phyloP scores from a whole-genome alignment of 2,113 vertebrate genomes.

The Centropus bengalensis region DNA sequence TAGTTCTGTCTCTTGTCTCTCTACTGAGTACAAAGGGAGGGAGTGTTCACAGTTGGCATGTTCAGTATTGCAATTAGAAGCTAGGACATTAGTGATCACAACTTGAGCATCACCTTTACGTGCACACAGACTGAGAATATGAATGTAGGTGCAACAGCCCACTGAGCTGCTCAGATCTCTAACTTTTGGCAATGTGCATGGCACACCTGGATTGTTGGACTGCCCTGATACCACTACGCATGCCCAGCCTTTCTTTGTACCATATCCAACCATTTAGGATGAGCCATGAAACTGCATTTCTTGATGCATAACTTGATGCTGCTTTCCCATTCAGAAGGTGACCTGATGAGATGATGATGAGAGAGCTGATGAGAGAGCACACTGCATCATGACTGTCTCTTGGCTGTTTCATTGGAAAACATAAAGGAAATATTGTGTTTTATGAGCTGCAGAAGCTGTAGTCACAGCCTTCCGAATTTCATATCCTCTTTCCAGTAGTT shows the following conservation, averaged over 20 bases:
- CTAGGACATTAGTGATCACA: background rate
- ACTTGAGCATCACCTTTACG: fast-evolving
- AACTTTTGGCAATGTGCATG: background rate
- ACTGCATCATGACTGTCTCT: background rate
- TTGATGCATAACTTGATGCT: background rate
- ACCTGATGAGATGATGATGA: background rate
- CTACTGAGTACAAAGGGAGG: background rate
- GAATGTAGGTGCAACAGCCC: background rate
- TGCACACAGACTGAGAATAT: background rate
- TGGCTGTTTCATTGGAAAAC: background rate
- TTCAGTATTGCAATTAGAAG: background rate
- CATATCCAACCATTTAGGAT: background rate
- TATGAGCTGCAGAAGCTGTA: background rate
- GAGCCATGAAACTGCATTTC: background rate
- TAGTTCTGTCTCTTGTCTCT: background rate
- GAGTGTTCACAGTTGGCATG: background rate
- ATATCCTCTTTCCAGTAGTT: background rate
- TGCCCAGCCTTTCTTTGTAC: background rate
- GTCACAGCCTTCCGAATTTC: background rate
- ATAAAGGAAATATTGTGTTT: background rate
- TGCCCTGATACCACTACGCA: background rate
- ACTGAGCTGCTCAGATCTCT: background rate
- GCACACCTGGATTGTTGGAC: background rate
- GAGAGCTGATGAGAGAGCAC: background rate
- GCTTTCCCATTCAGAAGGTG: background rate